phyloP scores from a whole-genome alignment of 2,113 vertebrate genomes.

The Urocitellus parryii region DNA sequence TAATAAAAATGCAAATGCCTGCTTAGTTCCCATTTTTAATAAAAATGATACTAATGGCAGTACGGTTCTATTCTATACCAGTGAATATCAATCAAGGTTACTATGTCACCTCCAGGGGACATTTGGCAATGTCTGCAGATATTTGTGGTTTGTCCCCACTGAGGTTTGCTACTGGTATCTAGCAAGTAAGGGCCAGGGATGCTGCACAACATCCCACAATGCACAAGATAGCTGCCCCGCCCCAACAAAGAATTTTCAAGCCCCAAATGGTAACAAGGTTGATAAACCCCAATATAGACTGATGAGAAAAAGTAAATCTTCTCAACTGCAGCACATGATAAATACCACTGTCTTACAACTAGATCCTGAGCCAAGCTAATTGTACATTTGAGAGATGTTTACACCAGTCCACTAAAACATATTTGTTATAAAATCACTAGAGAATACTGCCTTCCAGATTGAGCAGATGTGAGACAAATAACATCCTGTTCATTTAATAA shows the following conservation, averaged over 20 bases:
- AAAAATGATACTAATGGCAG: background rate
- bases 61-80: background rate
- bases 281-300: background rate
- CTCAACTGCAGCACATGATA: background rate
- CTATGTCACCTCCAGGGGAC: background rate
- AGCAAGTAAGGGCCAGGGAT: background rate
- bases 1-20: background rate
- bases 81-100: background rate
- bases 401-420: constrained; percentile 42
- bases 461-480: constrained; percentile 56
- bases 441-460: constrained; percentile 58
- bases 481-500: constrained; percentile 52
- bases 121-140: background rate
- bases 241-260: background rate
- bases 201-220: background rate
- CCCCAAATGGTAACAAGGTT: background rate
- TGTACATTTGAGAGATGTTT: background rate
- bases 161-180: background rate
- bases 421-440: constrained; percentile 47
- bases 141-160: background rate
- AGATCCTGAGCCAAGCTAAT: background rate
- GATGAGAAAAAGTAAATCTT: constrained; percentile 28
- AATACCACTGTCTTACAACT: background rate
- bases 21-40: background rate
- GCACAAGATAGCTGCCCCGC: background rate